Evolutionary conservation across 2,113 vertebrate species (phyloP).

Genomic region (Sporophila hypoxantha): DNA sequence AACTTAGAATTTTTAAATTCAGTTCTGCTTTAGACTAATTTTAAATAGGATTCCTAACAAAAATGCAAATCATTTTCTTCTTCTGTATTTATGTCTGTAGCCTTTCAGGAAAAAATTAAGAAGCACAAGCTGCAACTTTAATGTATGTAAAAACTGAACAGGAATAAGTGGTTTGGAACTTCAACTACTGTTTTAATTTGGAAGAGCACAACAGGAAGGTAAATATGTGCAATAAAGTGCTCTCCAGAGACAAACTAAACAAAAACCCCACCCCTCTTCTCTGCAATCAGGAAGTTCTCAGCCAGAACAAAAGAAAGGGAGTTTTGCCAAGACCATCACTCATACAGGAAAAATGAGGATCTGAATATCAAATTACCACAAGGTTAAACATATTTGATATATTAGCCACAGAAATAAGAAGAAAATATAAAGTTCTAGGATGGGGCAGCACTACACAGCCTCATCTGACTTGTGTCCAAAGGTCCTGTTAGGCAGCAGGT

Average conservation of each 20-base stretch:
- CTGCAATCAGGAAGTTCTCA: not conserved
- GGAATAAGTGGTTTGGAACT: not conserved
- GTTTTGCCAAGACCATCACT: not conserved
- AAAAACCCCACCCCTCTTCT: not conserved
- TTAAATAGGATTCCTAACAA: not conserved
- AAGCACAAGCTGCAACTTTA: not conserved
- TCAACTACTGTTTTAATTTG: not conserved
- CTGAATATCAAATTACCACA: not conserved
- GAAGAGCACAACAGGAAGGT: not conserved
- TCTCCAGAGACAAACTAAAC: not conserved
- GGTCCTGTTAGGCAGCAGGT: not conserved
- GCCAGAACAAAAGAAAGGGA: not conserved
- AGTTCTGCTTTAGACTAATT: not conserved
- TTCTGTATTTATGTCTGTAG: not conserved
- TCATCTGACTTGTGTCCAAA: not conserved
- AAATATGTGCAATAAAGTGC: not conserved
- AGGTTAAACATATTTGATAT: not conserved
- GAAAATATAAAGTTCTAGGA: not conserved
- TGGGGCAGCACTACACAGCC: not conserved
- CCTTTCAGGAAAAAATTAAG: not conserved
- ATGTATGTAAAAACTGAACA: not conserved
- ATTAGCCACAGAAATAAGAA: not conserved
- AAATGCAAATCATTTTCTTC: not conserved
- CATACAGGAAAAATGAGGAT: not conserved
- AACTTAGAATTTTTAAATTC: not conserved